Evolutionary conservation across 1,140 invertebrate genomes (phyloP).

Genomic region (Papilio aristodemus): DNA sequence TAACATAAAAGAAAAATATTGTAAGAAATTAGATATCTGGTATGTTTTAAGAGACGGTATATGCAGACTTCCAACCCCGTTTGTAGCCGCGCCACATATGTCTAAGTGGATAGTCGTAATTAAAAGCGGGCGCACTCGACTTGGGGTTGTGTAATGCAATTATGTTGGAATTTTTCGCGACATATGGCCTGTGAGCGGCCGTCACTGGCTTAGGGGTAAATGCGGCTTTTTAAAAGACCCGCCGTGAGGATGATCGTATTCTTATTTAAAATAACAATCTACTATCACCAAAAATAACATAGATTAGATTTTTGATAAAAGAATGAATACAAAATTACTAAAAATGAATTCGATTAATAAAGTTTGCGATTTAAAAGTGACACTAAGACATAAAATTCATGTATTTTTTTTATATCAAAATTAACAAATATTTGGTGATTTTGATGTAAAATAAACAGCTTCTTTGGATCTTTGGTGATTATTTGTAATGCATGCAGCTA

Average conservation of each 20-base stretch:
- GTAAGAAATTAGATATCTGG: not conserved
- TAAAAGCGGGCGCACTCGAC: constrained; percentile 65
- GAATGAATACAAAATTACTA: not conserved
- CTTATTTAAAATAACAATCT: constrained; percentile 25
- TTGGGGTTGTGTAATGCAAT: constrained; percentile 76
- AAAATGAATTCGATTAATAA: not conserved
- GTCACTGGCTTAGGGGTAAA: constrained; percentile 44
- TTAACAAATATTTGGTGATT: too few species aligned
- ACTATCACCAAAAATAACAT: constrained; percentile 2
- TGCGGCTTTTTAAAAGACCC: constrained; percentile 44
- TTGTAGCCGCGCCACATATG: constrained; percentile 60
- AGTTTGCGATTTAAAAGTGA: not conserved
- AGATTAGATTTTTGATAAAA: not conserved
- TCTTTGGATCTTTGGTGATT: not conserved
- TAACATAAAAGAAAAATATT: too few species aligned
- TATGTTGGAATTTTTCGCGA: constrained; percentile 75
- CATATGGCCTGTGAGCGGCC: constrained; percentile 66
- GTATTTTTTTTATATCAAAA: too few species aligned
- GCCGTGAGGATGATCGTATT: constrained; percentile 12
- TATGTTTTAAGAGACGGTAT: not conserved
- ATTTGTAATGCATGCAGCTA: not conserved
- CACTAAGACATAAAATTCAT: too few species aligned
- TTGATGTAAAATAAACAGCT: too few species aligned
- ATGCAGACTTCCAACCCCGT: constrained; percentile 5
- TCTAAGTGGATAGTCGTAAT: constrained; percentile 75